phyloP scores from a whole-genome alignment of 1,140 invertebrate species.

The Dreissena rostriformis region DNA sequence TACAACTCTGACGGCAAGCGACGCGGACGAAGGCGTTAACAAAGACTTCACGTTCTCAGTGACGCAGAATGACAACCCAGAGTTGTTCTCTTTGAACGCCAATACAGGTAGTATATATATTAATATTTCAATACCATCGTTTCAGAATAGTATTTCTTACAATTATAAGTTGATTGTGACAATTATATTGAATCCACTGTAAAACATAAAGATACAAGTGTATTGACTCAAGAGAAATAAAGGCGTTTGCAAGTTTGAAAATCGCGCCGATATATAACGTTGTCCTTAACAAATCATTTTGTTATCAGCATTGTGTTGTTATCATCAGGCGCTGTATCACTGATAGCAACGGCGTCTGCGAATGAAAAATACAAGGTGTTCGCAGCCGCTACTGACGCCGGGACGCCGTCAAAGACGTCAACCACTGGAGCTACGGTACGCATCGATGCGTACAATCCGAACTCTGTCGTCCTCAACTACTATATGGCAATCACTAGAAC shows the following conservation, averaged over 20 bases:
- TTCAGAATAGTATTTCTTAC: too few relatives aligned
- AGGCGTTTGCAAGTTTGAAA: too few relatives aligned
- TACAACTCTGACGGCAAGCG: conserved; percentile 64
- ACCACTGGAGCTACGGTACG: conserved; percentile 54
- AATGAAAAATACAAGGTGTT: conserved; percentile 58
- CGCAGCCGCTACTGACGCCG: conserved; percentile 57
- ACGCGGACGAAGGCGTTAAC: conserved; percentile 67
- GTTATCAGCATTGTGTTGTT: too few relatives aligned
- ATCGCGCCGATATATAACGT: too few relatives aligned
- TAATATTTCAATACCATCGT: too few relatives aligned
- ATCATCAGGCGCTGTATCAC: conserved; percentile 55
- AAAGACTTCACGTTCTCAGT: conserved; percentile 64
- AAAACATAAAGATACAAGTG: too few relatives aligned
- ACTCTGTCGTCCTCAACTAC: conserved; percentile 59
- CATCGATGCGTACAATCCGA: conserved; percentile 65
- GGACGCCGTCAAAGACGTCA: conserved; percentile 53
- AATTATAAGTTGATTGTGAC: too few relatives aligned
- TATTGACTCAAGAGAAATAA: too few relatives aligned
- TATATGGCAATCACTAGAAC: conserved; percentile 61
- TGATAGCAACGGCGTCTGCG: conserved; percentile 44
- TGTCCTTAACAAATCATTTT: too few relatives aligned
- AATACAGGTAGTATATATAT: conserved; percentile 51
- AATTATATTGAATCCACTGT: too few relatives aligned
- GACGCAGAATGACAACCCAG: conserved; percentile 46
- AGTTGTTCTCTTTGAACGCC: conserved; percentile 61